Evolutionary conservation across 2,888 invertebrate species (phyloP).

Genomic region (Aspidiotus rigidus): DNA sequence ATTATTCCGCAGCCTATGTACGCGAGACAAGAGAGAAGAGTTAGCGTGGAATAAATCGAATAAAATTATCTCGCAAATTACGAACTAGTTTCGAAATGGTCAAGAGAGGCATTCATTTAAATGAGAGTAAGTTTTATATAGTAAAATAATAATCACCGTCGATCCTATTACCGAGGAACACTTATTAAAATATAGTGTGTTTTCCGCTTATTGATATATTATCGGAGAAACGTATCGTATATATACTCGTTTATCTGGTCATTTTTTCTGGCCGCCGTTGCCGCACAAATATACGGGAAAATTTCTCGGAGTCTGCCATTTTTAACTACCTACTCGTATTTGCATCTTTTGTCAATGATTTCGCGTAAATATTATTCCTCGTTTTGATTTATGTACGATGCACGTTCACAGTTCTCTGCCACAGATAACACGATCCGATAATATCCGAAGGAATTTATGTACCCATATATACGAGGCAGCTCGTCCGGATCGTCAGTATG

Average conservation of each 20-base stretch:
- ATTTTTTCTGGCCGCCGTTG: constrained; percentile 15
- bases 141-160: neutral
- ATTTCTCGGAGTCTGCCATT: constrained; percentile 7
- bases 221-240: constrained; percentile 8
- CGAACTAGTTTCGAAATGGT: constrained; percentile 22
- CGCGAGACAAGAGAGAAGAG: no score
- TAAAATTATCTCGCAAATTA: constrained; percentile 20
- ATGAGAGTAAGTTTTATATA: constrained; percentile 13
- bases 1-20: no score
- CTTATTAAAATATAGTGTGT: constrained; percentile 31
- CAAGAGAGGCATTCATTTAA: constrained; percentile 10
- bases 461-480: neutral
- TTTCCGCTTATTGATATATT: constrained; percentile 31
- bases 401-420: constrained; percentile 31
- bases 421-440: constrained; percentile 31
- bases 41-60: neutral
- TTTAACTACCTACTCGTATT: constrained; percentile 27
- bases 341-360: constrained; percentile 30
- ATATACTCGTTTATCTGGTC: constrained; percentile 19
- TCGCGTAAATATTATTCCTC: constrained; percentile 32
- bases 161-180: neutral
- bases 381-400: constrained; percentile 30
- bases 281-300: constrained; percentile 11
- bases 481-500: no score
- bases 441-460: constrained; percentile 29